Evolutionary conservation across 1,140 invertebrate species (phyloP), one percentile per base, ranked within the genome.

Genomic region (Zeugodacus cucurbitae): DNA sequence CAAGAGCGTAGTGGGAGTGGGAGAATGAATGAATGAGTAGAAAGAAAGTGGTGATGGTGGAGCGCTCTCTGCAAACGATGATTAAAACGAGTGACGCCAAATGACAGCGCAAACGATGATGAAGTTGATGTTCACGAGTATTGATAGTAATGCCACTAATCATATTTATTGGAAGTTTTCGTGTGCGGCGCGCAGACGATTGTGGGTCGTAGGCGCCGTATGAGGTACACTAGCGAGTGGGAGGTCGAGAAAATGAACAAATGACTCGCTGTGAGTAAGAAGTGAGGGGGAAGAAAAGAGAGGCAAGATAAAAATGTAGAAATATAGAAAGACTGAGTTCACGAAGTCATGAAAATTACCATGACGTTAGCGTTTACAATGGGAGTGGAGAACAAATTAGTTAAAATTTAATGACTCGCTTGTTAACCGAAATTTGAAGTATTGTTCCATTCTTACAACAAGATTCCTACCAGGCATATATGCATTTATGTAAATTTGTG

Each of bases 111-210:
- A 87, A 64, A 58, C 37, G 59, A 87, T 64, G 86, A 59, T 87
- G 86, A 87, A 87, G 86, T 59, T 87, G 86, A 87, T 62, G 86
- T 29, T 59, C n/a, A 22, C 58, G n/a, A 62, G 58, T 62, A 87
- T 59, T 32, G 86, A 37, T 59, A 26, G 5, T 87, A 64, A 59
- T 87, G 57, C 7, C 59, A 64, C 32, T 41, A 87, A 87, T 58
- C 7, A 87, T 59, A 62, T 58, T 64, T 87, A 87, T 59, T 62
- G 32, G 59, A 37, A n/a, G 10, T 37, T 17, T 59, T 11, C 74
- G 34, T 82, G 74, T 48, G 74, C 6, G 17, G 5, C 17, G 74
- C 41, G 41, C 20, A 26, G 10, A 14, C 74, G n/a, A 14, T 54
- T 17, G 44, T 29, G 44, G 41, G 8, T 82, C n/a, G 58, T 22